Base-by-base conservation (phyloP, 2,888 invertebrate genomes). In the Byasa hedistus region DNA sequence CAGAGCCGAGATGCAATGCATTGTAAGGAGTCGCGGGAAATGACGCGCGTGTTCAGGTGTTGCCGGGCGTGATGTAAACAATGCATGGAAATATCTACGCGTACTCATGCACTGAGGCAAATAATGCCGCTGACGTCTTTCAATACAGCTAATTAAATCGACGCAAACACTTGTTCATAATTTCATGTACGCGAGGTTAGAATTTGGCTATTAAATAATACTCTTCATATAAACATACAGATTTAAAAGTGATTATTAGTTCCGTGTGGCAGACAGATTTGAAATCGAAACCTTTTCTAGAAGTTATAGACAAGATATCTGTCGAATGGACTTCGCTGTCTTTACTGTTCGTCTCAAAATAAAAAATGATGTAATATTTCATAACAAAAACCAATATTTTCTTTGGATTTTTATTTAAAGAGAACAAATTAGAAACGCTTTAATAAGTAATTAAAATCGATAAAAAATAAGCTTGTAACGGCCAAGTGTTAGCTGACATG, bases 1-100 rank as follows among this genome's bases (percentile, higher is more conserved):
- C 54, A 23, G 59, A 36, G 63, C 39, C 36, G 55, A 64, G 67
- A 64, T 67, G 64, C 56, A 32, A 39, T 19, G 67, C 67, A 64
- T 67, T 67, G 67, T 55, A 62, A 63, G 36, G 21, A 63, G 58
- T 66, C 63, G 63, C 64, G 59, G 67, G 67, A 67, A 67, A 60
- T 67, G 67, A 67, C 67, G 67, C 48, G 56, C 32, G 60, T 54
- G 32, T 59, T 59, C 58, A 63, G 66, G 59, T 67, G 59, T 59
- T 59, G 39, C 65, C 61, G 57, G 58, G 55, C 60, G 67, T 36
- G 57, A 61, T 22, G 64, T 64, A 67, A 67, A 67, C 67, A 66
- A 66, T 63, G 66, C 63, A 59, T 66, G 66, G 57, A 66, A 66
- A 66, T 57, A 62, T 58, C 57, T 58, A 63, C 62, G 22, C 58